Conservation (phyloP, 2,888 invertebrate genomes). For the Cepaea hortensis region DNA sequence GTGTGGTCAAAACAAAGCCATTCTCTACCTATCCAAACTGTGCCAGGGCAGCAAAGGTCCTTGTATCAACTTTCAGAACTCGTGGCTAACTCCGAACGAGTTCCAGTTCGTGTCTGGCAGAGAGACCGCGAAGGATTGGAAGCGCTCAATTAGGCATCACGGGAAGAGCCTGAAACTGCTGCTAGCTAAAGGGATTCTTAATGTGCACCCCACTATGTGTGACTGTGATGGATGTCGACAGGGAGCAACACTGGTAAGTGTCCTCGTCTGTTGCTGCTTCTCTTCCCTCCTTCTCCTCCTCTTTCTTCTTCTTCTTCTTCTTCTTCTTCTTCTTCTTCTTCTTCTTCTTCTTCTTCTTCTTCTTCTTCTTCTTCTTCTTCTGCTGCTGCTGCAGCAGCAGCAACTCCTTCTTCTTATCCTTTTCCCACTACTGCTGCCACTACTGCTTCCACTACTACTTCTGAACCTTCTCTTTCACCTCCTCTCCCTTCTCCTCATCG, state of each 20-base stretch:
- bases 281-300: not conserved
- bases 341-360: not conserved
- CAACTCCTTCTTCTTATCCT: not conserved
- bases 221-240: constrained; percentile 73
- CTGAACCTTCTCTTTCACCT: not conserved
- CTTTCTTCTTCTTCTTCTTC: not conserved
- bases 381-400: no score
- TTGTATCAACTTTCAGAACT: constrained; percentile 75
- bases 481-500: not conserved
- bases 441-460: not conserved
- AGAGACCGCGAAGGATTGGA: constrained; percentile 77
- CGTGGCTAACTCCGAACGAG: constrained; percentile 77
- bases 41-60: constrained; percentile 77
- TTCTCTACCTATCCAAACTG: constrained; percentile 74
- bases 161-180: constrained; percentile 77
- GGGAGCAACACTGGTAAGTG: constrained; percentile 57
- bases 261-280: not conserved
- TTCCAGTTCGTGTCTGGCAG: constrained; percentile 77
- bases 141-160: constrained; percentile 76
- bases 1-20: constrained; percentile 73
- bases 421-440: not conserved
- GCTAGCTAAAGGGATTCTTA: constrained; percentile 75
- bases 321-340: not conserved
- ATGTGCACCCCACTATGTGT: constrained; percentile 76
- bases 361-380: not conserved